Percentiles rank a stretch among this genome's conserved stretches.
These are phyloP conservation scores for Clepsis dumicolana DNA, from an alignment of 2,888 invertebrate genomes.

Conservation along the genomic window DNA sequence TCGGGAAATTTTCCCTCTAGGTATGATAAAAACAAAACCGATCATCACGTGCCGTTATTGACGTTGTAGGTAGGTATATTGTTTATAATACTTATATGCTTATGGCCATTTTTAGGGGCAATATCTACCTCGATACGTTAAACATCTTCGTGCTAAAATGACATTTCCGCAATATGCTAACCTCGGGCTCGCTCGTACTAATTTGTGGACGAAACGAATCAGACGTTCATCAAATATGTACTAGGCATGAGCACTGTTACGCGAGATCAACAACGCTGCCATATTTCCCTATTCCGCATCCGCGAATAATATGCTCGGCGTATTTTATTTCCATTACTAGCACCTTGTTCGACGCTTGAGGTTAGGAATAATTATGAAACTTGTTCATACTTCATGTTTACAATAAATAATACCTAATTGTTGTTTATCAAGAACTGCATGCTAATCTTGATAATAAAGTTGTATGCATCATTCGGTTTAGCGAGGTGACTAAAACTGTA, in stretches of 20 bases:
- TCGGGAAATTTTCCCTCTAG: not conserved
- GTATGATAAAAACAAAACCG: not conserved
- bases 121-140: slow-evolving; percentile 54
- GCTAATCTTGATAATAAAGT: slow-evolving; percentile 4
- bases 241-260: slow-evolving; percentile 46
- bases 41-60: not conserved
- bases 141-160: slow-evolving; percentile 47
- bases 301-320: slow-evolving; percentile 47
- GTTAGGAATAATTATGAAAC: slow-evolving; percentile 28
- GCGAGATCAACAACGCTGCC: slow-evolving; percentile 48
- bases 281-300: slow-evolving; percentile 55
- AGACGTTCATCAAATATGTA: slow-evolving; percentile 30
- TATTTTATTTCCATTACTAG: slow-evolving; percentile 22
- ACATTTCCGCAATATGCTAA: slow-evolving; percentile 26
- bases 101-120: slow-evolving; percentile 59
- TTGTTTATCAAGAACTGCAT: slow-evolving; percentile 21
- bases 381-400: slow-evolving; percentile 22
- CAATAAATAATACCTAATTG: not conserved
- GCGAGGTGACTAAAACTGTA: not conserved
- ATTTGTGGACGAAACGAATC: slow-evolving; percentile 47
- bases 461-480: not conserved
- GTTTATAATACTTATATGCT: slow-evolving; percentile 2
- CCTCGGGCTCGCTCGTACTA: slow-evolving; percentile 45
- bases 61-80: slow-evolving; percentile 2
- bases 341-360: slow-evolving; percentile 9